phyloP scores from a whole-genome alignment of 2,888 invertebrate genomes.

The Synergus umbraculus region DNA sequence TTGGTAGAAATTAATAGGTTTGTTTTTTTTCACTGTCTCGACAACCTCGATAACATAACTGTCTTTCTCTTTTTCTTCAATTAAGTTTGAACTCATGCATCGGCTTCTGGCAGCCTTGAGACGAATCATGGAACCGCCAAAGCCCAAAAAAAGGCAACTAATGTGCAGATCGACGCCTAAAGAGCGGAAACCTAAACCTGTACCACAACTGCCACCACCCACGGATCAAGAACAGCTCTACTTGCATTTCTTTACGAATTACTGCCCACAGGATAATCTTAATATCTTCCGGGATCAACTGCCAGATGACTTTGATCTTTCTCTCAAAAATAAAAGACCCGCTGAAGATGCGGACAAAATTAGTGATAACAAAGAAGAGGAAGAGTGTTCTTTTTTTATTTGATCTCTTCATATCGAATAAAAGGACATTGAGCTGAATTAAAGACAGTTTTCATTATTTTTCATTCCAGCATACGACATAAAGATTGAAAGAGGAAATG shows the following conservation, averaged over 20 bases:
- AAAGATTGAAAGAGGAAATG: too few species aligned
- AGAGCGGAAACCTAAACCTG: constrained; percentile 49
- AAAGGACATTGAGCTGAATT: not conserved
- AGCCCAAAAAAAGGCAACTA: constrained; percentile 57
- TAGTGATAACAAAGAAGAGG: not conserved
- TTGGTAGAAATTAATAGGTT: too few species aligned
- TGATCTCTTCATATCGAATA: not conserved
- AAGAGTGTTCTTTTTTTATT: not conserved
- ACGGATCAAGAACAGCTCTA: constrained; percentile 65
- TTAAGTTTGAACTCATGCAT: constrained; percentile 67
- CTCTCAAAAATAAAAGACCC: not conserved
- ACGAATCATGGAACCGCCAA: constrained; percentile 70
- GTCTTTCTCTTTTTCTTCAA: constrained; percentile 10
- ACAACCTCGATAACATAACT: not conserved
- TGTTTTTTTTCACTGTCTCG: too few species aligned
- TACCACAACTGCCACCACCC: constrained; percentile 56
- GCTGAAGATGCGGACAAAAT: not conserved
- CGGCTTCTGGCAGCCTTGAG: constrained; percentile 65
- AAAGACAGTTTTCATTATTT: not conserved
- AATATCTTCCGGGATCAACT: not conserved
- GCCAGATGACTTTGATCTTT: not conserved
- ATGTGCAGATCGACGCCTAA: constrained; percentile 64
- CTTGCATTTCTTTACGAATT: constrained; percentile 68
- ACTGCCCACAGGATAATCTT: constrained; percentile 45
- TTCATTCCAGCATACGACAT: too few species aligned